phyloP scores from a whole-genome alignment of 1,140 invertebrate species.

The Tetranychus urticae region DNA sequence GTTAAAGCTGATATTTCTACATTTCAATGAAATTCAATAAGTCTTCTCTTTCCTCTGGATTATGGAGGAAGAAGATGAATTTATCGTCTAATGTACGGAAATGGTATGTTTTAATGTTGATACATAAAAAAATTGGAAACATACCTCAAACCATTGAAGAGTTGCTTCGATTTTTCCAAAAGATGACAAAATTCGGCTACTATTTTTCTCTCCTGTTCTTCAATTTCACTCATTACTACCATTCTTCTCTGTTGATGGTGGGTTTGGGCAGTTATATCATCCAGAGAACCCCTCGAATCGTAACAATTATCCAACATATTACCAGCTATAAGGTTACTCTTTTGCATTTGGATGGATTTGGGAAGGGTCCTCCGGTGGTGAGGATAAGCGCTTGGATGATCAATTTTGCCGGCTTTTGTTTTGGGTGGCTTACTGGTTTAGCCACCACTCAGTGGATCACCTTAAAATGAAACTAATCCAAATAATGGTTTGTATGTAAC shows the following conservation, averaged over 20 bases:
- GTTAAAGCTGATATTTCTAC: no score
- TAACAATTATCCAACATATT: conserved; percentile 6
- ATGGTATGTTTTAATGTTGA: no score
- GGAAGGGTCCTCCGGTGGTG: not conserved
- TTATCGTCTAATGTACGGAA: no score
- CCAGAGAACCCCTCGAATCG: conserved; percentile 6
- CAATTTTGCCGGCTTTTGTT: not conserved
- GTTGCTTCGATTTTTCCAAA: conserved; percentile 86
- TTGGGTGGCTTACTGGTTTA: no score
- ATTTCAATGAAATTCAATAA: no score
- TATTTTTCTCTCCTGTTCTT: conserved; percentile 58
- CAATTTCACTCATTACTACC: conserved; percentile 18
- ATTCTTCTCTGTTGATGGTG: conserved; percentile 11
- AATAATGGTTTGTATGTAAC: no score
- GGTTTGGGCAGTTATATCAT: not conserved
- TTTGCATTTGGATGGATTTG: conserved; percentile 6
- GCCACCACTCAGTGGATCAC: no score
- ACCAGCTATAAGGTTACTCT: not conserved
- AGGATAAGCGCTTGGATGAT: not conserved
- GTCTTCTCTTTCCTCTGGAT: no score
- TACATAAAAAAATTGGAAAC: not conserved
- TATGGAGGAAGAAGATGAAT: no score
- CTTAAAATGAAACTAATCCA: no score
- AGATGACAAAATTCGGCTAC: conserved; percentile 88
- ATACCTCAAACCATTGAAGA: conserved; percentile 83